Base-by-base conservation (phyloP, 2,113 vertebrate species). In the Microtus richardsoni region DNA sequence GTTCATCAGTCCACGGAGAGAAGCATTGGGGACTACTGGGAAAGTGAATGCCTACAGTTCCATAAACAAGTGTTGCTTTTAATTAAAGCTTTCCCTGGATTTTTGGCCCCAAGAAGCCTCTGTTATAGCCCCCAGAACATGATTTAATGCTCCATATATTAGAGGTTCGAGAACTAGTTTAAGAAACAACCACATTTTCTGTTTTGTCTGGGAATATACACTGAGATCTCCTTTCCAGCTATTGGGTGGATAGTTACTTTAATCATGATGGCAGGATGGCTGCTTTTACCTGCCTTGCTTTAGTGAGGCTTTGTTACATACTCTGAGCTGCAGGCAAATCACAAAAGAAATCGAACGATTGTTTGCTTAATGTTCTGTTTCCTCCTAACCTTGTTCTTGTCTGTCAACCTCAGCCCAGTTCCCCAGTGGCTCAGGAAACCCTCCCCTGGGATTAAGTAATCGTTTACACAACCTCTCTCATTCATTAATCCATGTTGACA, bases 401-500 rank as follows among this genome's bases (percentile, higher is more conserved):
- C 93, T 96, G 0, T 94, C 93, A 96, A 9, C 83, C 91, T 95
- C 91, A 92, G 2, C 22, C 64, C 64, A 77, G 78, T 52, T 97
- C 91, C 95, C 97, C 36, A 84, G 79, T 93, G 97, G 95, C 70
- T 96, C 74, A 94, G 95, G 86, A 96, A 97, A 91, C 82, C 44
- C 62, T 93, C 95, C 28, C 0, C 0, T 91, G 85, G 91, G 86
- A 97, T 95, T 96, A 94, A 95, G 85, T 91, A 97, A 96, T 95
- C 86, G 83, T 96, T 98, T 96, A 95, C 89, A 97, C 91, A 97
- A 44, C 83, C 91, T 94, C 88, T 93, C 78, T 93, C 89, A 94
- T 83, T 97, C 94, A 97, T 96, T 97, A 97, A 96, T 95, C 73
- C 44, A 60, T 93, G 82, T 77, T 96, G 94, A 93, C 96, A 91